Evolutionary conservation across 2,113 vertebrate species (phyloP), one percentile per base, ranked within the genome.

Genomic region (Xenopus laevis): DNA sequence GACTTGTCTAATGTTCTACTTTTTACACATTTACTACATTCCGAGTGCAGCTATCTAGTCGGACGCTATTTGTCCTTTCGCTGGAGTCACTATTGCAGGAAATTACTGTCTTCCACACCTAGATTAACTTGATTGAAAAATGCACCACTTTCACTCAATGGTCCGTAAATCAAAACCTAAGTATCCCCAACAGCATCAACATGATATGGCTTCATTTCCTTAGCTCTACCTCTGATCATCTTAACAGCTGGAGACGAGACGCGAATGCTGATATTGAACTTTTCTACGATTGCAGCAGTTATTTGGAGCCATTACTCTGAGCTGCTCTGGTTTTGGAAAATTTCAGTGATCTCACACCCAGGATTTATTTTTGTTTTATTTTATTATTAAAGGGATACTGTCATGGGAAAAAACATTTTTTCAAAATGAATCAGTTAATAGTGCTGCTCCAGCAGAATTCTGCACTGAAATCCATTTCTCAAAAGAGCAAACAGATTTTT

Each of bases 101-200:
- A 76, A 76, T 76, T 68, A 76, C 72, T 68, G 72, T 68, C 72
- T 75, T 68, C 57, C 65, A 75, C 72, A 75, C 73, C 58, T 69
- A 69, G 73, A 76, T 76, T 68, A 76, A 50, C 59, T 15, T 44
- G 73, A 76, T 69, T 61, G 73, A 75, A 68, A 75, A 75, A 68
- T 62, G 65, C 65, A 53, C 47, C 65, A 67, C 30, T 69, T 76
- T 69, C 65, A 55, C 58, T 68, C 65, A 76, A 76, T 69, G 65
- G 58, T 21, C 73, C 47, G 60, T 76, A 69, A 69, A 76, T 76
- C 73, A 68, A 69, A 76, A 63, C 46, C 23, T 69, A 76, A 76
- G 57, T 69, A 69, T 76, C 58, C 55, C 65, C 66, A 63, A 68
- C 65, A 76, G 73, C 45, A 52, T 68, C 58, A n/a, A 45, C 6